phyloP scores from a whole-genome alignment of 35 echinoderm and acorn worm genomes.

The Diadema setosum region DNA sequence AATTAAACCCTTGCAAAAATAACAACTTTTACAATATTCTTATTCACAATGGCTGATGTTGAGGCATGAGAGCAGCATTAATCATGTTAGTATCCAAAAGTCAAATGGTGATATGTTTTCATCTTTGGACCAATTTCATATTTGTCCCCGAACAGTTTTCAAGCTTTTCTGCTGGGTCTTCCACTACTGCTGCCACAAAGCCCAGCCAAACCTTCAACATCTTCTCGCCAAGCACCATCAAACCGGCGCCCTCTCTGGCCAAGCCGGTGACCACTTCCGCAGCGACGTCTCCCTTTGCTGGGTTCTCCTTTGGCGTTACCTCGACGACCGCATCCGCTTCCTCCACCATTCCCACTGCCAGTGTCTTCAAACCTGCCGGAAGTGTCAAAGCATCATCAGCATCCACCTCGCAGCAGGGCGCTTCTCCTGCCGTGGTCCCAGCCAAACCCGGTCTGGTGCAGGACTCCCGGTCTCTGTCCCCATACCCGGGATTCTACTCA shows the following conservation, averaged over 20 bases:
- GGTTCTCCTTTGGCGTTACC: constrained; percentile 41
- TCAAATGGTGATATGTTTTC: no score
- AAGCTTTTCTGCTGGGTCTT: background rate
- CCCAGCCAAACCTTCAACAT: background rate
- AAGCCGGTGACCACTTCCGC: constrained; percentile 4
- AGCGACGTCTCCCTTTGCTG: constrained; percentile 26
- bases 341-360: background rate
- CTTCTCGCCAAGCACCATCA: background rate
- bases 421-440: background rate
- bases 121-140: no score
- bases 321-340: background rate
- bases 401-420: background rate
- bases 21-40: no score
- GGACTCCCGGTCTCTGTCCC: background rate
- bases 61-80: no score
- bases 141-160: no score
- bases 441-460: background rate
- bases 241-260: background rate
- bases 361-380: background rate
- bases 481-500: constrained; percentile 18
- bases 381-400: background rate
- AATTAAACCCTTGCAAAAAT: no score
- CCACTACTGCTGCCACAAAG: background rate
- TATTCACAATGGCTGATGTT: no score
- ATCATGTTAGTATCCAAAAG: no score